phyloP scores from a whole-genome alignment of 2,113 vertebrate genomes.

The Aptenodytes forsteri region DNA sequence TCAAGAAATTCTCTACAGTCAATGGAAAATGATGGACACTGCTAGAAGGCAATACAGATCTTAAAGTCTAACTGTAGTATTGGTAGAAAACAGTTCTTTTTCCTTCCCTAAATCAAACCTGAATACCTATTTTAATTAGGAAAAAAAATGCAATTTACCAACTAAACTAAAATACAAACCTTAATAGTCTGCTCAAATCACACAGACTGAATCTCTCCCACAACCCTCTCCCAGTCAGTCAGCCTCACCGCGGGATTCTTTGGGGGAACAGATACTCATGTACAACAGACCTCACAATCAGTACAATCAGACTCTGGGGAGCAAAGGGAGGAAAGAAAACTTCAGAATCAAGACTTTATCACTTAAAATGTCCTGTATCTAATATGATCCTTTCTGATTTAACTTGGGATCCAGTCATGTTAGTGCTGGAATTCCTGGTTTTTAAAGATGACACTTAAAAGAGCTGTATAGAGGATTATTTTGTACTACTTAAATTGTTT shows the following conservation, averaged over 20 bases:
- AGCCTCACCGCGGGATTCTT: accelerated
- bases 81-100: background rate
- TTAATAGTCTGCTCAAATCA: background rate
- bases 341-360: background rate
- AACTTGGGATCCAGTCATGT: background rate
- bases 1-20: background rate
- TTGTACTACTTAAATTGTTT: background rate
- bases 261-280: background rate
- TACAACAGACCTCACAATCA: background rate
- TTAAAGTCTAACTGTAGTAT: background rate
- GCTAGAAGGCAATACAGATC: background rate
- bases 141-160: background rate
- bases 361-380: background rate
- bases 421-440: background rate
- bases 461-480: background rate
- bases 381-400: background rate
- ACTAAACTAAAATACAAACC: background rate
- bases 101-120: background rate
- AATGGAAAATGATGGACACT: background rate
- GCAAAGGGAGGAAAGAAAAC: background rate
- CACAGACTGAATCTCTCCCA: background rate
- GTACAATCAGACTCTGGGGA: background rate
- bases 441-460: background rate
- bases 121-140: background rate
- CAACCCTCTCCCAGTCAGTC: background rate